These are phyloP conservation scores for Chrysogorgia sp. DNA, from an alignment of 92 coral and sea anemone species.

Conservation along the genomic window DNA sequence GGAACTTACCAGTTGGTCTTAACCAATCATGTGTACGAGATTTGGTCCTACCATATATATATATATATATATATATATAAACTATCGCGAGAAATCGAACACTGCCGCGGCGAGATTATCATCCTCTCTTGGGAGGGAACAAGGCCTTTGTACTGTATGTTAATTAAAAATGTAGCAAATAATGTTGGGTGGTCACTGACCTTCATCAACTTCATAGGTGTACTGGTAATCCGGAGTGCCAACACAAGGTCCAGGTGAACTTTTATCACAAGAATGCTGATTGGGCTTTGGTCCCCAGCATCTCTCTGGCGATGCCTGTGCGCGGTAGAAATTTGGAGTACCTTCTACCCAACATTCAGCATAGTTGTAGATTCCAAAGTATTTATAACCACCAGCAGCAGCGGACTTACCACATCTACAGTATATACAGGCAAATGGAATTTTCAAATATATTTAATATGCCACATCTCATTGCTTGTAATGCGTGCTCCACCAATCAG, in stretches of 20 bases:
- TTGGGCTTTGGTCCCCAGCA: slow-evolving; percentile 33
- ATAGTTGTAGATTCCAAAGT: slow-evolving; percentile 31
- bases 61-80: too few species aligned
- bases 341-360: slow-evolving; percentile 43
- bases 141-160: too few species aligned
- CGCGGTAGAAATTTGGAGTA: slow-evolving; percentile 10
- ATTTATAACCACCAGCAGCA: slow-evolving; percentile 29
- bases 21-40: too few species aligned
- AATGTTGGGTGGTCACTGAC: background rate
- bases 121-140: too few species aligned
- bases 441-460: too few species aligned
- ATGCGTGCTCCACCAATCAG: too few species aligned
- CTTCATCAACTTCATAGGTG: slow-evolving; percentile 36
- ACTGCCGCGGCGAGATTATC: too few species aligned
- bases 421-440: background rate
- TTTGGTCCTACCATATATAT: too few species aligned
- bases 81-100: too few species aligned
- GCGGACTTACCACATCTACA: slow-evolving; percentile 30
- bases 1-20: too few species aligned
- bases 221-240: slow-evolving; percentile 40
- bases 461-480: too few species aligned
- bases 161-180: background rate
- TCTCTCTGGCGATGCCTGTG: slow-evolving; percentile 6
- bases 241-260: slow-evolving; percentile 38
- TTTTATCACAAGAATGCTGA: slow-evolving; percentile 14